These are phyloP conservation scores for Podocnemis expansa DNA, from an alignment of 2,113 vertebrate species.

Conservation along the genomic window DNA sequence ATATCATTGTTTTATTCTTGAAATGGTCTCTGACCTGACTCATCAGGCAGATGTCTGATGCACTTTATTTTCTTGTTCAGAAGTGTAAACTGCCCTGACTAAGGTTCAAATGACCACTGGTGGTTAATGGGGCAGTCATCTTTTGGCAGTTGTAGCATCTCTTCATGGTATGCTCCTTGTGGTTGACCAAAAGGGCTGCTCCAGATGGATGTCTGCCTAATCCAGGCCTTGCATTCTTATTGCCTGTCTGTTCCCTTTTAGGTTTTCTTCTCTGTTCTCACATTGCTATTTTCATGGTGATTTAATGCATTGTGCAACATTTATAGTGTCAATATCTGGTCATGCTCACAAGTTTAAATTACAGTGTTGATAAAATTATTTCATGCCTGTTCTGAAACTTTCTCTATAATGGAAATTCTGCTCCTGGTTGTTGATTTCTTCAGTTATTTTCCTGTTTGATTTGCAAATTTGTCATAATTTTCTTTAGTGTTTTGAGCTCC, in stretches of 20 bases:
- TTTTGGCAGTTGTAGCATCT: neutral
- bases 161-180: neutral
- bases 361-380: neutral
- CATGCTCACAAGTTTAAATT: neutral
- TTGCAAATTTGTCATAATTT: neutral
- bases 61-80: neutral
- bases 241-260: neutral
- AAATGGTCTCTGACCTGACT: neutral
- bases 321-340: neutral
- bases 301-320: neutral
- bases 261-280: neutral
- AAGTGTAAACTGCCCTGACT: neutral
- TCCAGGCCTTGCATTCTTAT: neutral
- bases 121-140: neutral
- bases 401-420: neutral
- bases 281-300: neutral
- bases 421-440: neutral
- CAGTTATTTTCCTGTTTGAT: conserved; percentile 12
- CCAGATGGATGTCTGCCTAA: neutral
- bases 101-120: neutral
- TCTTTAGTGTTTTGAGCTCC: neutral
- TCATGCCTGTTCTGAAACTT: conserved; percentile 15
- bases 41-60: neutral
- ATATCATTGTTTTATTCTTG: neutral
- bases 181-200: neutral